These are phyloP conservation scores for Pungitius pungitius DNA, from an alignment of 2,113 vertebrate species.

Conservation along the genomic window DNA sequence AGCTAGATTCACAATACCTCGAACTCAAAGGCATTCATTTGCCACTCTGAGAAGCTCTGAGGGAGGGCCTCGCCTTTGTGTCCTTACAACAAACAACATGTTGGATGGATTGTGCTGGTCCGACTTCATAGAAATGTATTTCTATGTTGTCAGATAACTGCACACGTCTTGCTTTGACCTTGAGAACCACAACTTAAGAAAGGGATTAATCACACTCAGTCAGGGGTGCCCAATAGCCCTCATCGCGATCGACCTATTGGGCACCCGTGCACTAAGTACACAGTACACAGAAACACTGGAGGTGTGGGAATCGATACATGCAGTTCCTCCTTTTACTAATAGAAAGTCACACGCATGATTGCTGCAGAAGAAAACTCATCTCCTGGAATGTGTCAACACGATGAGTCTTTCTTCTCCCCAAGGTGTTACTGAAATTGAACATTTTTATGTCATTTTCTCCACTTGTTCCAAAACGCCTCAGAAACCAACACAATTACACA, in stretches of 20 bases:
- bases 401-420: slow-evolving; percentile 7
- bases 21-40: not conserved
- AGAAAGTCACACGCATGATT: not conserved
- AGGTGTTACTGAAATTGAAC: not conserved
- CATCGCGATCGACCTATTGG: too few species aligned
- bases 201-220: not conserved
- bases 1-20: not conserved
- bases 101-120: not conserved
- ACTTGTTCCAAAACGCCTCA: not conserved
- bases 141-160: not conserved
- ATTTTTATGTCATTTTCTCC: not conserved
- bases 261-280: not conserved
- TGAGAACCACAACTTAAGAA: not conserved
- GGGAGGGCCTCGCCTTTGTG: slow-evolving; percentile 3
- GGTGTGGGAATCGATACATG: not conserved
- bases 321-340: not conserved
- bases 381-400: not conserved
- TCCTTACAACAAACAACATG: not conserved
- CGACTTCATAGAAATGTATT: not conserved
- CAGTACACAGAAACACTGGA: not conserved
- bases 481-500: not conserved
- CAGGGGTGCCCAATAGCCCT: too few species aligned
- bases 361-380: not conserved
- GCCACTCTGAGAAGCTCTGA: not conserved
- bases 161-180: not conserved